Evolutionary conservation across 2,888 invertebrate genomes (phyloP).

Genomic region (Chymomyza fuscimana): DNA sequence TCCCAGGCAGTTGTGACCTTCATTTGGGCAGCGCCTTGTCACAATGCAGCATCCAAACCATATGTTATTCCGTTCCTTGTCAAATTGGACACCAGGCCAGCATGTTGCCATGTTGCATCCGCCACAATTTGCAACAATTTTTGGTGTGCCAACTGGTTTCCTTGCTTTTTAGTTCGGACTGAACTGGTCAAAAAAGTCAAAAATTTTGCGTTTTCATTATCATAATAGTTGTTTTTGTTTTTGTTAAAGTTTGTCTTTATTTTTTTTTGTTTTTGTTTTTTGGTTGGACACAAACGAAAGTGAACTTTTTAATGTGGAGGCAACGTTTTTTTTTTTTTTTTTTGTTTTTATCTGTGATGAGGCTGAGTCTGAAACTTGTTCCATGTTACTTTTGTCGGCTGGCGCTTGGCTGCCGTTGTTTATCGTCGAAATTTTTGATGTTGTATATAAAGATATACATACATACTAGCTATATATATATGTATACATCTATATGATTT

Average conservation of each 20-base stretch:
- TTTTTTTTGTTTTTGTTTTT: slow-evolving; percentile 1
- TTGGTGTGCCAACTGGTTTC: slow-evolving; percentile 66
- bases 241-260: too few species aligned
- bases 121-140: slow-evolving; percentile 67
- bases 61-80: background rate
- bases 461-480: slow-evolving; percentile 52
- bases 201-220: slow-evolving; percentile 65
- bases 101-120: slow-evolving; percentile 43
- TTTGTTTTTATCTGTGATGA: slow-evolving; percentile 37
- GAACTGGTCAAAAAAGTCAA: background rate
- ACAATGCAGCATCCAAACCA: background rate
- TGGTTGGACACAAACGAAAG: slow-evolving; percentile 68
- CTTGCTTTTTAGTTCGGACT: background rate
- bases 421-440: slow-evolving; percentile 58
- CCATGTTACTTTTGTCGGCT: slow-evolving; percentile 38
- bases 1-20: background rate
- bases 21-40: background rate
- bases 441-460: slow-evolving; percentile 37
- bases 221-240: slow-evolving; percentile 48
- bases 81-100: background rate
- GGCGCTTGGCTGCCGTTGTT: slow-evolving; percentile 45
- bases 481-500: slow-evolving; percentile 36
- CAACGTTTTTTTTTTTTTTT: slow-evolving; percentile 46
- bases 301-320: slow-evolving; percentile 69
- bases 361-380: slow-evolving; percentile 62